These are phyloP conservation scores for Octodon degus DNA, from an alignment of 2,113 vertebrate genomes.

Conservation along the genomic window DNA sequence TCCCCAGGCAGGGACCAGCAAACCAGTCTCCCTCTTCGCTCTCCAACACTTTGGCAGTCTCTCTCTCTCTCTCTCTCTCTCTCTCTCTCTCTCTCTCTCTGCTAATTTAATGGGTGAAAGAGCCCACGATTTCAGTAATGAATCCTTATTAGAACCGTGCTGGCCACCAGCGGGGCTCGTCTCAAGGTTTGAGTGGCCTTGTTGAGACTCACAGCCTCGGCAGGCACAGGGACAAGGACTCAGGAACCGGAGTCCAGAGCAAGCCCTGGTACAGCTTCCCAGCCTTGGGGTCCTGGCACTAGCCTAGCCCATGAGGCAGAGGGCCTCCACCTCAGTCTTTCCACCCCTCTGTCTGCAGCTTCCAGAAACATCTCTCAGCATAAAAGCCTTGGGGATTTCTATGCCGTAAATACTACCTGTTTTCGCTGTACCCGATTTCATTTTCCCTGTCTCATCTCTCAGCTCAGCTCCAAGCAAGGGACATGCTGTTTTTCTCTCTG, in stretches of 20 bases:
- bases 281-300: neutral
- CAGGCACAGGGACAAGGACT: neutral
- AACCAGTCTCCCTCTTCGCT: neutral
- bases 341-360: constrained; percentile 47
- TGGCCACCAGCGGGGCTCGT: constrained; percentile 68
- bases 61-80: neutral
- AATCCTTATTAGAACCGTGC: constrained; percentile 76
- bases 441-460: neutral
- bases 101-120: constrained; percentile 82
- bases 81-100: constrained; percentile 43
- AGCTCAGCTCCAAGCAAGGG: neutral
- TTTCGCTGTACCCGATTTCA: constrained; percentile 38
- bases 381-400: constrained; percentile 69
- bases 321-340: neutral
- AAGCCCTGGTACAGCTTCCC: neutral
- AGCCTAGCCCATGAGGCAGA: neutral
- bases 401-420: constrained; percentile 75
- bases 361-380: constrained; percentile 64
- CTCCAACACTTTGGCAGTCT: neutral
- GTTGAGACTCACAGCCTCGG: neutral
- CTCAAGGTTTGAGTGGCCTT: constrained; percentile 71
- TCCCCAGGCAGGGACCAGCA: neutral
- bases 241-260: neutral
- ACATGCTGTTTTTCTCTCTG: neutral
- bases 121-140: constrained; percentile 71